These are phyloP conservation scores for Leptosomus discolor DNA, from an alignment of 2,113 vertebrate genomes.

Conservation along the genomic window DNA sequence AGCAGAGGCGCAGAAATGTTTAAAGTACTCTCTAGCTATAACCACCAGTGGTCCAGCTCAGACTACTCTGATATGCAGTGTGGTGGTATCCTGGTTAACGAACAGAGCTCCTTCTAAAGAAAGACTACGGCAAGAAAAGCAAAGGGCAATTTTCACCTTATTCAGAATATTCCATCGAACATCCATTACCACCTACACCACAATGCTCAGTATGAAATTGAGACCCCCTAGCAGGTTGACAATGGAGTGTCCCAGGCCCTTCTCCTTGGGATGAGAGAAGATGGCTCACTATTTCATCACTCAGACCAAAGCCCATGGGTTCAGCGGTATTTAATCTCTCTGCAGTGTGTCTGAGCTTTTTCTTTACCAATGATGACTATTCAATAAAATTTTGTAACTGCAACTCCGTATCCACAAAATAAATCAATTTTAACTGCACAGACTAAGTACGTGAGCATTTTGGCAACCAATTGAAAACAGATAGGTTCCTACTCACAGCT, in stretches of 20 bases:
- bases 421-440: constrained; percentile 25
- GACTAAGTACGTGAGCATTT: not conserved
- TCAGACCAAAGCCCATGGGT: not conserved
- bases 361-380: not conserved
- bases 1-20: not conserved
- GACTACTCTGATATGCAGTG: fast-evolving
- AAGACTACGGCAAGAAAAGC: not conserved
- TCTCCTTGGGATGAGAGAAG: not conserved
- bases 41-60: not conserved
- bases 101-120: not conserved
- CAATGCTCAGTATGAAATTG: not conserved
- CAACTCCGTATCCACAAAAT: constrained; percentile 29
- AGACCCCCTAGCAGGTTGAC: not conserved
- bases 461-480: constrained; percentile 43
- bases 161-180: not conserved
- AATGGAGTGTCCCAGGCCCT: not conserved
- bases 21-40: not conserved
- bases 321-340: not conserved
- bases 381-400: constrained; percentile 23
- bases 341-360: not conserved
- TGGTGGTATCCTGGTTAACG: fast-evolving
- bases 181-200: not conserved
- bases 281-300: not conserved
- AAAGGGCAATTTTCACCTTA: not conserved
- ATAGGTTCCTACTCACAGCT: not conserved